A percentile compares a stretch with the other conserved stretches of the same genome.
These are phyloP conservation scores for Eristalinus sepulchralis DNA, from an alignment of 2,888 invertebrate genomes.

Conservation along the genomic window DNA sequence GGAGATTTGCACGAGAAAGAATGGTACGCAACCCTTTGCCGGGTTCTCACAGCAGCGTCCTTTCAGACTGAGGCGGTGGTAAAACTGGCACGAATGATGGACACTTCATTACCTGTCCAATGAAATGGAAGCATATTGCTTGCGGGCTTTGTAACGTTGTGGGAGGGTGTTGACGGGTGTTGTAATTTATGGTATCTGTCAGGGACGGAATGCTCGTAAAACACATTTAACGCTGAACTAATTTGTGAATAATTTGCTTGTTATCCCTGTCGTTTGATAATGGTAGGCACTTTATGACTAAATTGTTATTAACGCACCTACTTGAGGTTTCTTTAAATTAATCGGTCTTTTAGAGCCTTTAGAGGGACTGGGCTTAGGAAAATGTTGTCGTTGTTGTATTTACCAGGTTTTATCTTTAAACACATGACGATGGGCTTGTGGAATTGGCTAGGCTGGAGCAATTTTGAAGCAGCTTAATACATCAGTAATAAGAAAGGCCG, in stretches of 20 bases:
- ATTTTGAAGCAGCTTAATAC: no score
- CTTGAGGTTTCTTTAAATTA: background rate
- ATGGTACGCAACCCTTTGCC: conserved; percentile 10
- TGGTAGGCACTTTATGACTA: conserved; percentile 2
- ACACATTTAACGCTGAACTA: conserved; percentile 19
- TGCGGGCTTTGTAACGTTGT: background rate
- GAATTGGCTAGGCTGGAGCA: no score
- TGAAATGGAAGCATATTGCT: conserved; percentile 30
- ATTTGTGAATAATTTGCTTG: conserved; percentile 44
- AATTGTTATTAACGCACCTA: background rate
- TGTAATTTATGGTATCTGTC: background rate
- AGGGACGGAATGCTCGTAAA: conserved; percentile 8
- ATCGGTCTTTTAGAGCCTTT: background rate
- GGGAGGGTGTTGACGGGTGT: background rate
- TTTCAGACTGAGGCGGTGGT: conserved; percentile 23
- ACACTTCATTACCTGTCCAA: conserved; percentile 61
- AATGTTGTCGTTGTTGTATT: no score
- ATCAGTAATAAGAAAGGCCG: no score
- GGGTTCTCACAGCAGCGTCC: background rate
- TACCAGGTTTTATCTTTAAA: no score
- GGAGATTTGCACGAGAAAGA: background rate
- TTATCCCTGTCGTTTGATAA: conserved; percentile 20
- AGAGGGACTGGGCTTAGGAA: background rate
- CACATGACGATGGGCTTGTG: no score
- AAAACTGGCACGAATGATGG: conserved; percentile 33